phyloP scores from a whole-genome alignment of 2,888 invertebrate species.

The Pimpla rufipes region DNA sequence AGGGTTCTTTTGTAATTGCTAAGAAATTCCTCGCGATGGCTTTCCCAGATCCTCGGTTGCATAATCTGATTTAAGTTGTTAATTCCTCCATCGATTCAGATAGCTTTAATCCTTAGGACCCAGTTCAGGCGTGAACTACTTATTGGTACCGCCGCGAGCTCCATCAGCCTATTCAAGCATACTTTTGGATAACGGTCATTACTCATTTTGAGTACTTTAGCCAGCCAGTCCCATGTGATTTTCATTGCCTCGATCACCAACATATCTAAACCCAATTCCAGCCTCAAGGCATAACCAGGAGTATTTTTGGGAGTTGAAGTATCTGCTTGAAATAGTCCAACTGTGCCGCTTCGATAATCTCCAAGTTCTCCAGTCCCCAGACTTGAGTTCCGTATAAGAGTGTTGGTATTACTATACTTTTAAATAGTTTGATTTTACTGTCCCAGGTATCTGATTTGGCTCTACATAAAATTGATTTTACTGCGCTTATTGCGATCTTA shows the following conservation, averaged over 20 bases:
- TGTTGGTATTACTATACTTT: constrained; percentile 27
- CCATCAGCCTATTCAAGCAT: not conserved
- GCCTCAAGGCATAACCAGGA: constrained; percentile 31
- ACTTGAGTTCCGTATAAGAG: constrained; percentile 32
- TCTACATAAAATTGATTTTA: constrained; percentile 24
- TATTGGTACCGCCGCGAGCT: not conserved
- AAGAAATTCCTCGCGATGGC: not conserved
- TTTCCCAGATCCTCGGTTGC: not conserved
- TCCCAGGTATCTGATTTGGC: constrained; percentile 32
- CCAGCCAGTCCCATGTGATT: not conserved
- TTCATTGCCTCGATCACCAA: not conserved
- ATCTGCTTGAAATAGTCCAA: constrained; percentile 38
- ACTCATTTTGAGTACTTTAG: not conserved
- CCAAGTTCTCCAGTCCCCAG: constrained; percentile 34
- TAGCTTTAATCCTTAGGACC: not conserved
- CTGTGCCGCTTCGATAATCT: constrained; percentile 42
- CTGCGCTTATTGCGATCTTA: constrained; percentile 24
- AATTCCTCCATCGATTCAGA: not conserved
- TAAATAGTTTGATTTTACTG: constrained; percentile 39
- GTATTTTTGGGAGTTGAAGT: constrained; percentile 30
- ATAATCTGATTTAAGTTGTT: not conserved
- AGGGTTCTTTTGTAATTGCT: not conserved
- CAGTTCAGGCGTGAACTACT: not conserved
- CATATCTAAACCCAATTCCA: constrained; percentile 27
- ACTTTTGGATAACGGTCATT: not conserved